Conservation (phyloP, 2,113 vertebrate species). For the Muntiacus muntjak region DNA sequence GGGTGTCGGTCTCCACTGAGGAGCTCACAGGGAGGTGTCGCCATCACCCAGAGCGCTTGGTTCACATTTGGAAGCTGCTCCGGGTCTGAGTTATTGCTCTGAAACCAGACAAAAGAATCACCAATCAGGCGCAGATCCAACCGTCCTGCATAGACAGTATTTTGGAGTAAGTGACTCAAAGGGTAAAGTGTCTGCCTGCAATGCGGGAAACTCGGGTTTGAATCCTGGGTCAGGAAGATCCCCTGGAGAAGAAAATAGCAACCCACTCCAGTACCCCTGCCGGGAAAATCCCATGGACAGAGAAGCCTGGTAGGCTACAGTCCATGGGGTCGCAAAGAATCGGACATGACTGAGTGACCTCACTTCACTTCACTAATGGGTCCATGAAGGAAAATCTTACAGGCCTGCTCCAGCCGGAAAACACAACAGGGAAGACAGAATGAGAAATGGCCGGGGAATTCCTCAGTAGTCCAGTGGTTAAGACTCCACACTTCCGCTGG, state of each 20-base stretch:
- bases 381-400: background rate
- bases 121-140: background rate
- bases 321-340: too few relatives aligned
- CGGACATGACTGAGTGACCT: too few relatives aligned
- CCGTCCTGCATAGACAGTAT: background rate
- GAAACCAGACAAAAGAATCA: background rate
- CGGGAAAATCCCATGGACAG: too few relatives aligned
- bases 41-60: background rate
- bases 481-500: rapidly evolving
- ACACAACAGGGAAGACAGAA: background rate
- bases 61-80: background rate
- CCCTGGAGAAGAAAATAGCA: too few relatives aligned
- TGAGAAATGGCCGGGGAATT: background rate
- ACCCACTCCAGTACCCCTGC: too few relatives aligned
- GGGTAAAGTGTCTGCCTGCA: too few relatives aligned
- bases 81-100: background rate
- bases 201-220: too few relatives aligned
- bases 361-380: too few relatives aligned
- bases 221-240: too few relatives aligned
- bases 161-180: background rate
- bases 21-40: rapidly evolving
- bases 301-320: too few relatives aligned
- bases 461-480: background rate
- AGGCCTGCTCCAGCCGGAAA: background rate
- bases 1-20: background rate